Evolutionary conservation across 1,140 invertebrate genomes (phyloP), one percentile per base, ranked within the genome.

Genomic region (Platorchestia sp.): DNA sequence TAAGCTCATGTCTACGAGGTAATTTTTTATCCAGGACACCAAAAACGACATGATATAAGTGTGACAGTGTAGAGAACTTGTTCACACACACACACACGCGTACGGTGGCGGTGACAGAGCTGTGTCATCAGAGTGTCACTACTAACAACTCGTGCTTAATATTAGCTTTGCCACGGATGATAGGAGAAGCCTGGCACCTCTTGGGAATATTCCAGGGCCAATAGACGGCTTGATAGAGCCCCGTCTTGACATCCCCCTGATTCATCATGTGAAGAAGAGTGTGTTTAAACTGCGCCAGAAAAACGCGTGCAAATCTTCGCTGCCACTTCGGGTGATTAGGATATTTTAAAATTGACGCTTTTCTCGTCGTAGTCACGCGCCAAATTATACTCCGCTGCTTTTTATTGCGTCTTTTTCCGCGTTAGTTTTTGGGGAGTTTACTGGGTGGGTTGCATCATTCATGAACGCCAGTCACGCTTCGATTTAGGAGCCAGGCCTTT

Each of bases 281-380:
- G 43, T 93, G 43, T 93, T 93, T 93, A 93, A 93, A 93, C 45
- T 45, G 43, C 91, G 43, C 41, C 41, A 45, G 44, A 93, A 93
- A 93, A 93, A 93, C 43, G 41, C 91, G 91, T 45, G 45, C 91
- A 93, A 93, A 93, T 93, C 91, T 93, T 93, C 36, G 41, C 91
- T 93, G 91, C 43, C 91, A 93, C 91, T 93, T 93, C 91, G 45
- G 91, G 91, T 93, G 91, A 93, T 93, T 93, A 93, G 91, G 91
- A 93, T 45, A 93, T 93, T 93, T 47, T 47, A 93, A 93, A 93
- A 93, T 93, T 93, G 91, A 93, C 91, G 91, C 91, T 93, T 93
- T 40, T 93, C 91, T 93, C 91, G 45, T 93, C 91, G 91, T 93
- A 93, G 44, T 93, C 91, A 93, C 43, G 91, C 36, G 45, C 91